Percentiles rank a stretch among this genome's conserved stretches.
These are phyloP conservation scores for Cromileptes altivelis DNA, from an alignment of 2,113 vertebrate genomes.

Conservation along the genomic window DNA sequence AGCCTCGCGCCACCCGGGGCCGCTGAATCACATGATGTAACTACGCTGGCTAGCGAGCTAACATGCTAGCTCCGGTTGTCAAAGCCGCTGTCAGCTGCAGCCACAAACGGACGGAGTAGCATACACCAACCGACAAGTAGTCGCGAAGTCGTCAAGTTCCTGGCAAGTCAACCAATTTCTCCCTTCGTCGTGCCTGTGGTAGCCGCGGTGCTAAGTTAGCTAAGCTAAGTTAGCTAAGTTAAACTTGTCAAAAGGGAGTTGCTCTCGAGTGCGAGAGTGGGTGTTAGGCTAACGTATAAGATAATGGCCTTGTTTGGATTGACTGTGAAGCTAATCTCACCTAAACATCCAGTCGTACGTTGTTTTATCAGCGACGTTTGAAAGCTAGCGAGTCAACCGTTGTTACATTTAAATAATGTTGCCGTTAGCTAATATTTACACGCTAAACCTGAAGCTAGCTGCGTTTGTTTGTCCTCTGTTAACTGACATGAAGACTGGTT, in stretches of 20 bases:
- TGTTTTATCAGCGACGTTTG: rapidly evolving
- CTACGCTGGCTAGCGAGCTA: slow-evolving; percentile 53
- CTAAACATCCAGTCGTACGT: neutral
- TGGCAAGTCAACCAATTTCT: slow-evolving; percentile 37
- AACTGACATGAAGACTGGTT: neutral
- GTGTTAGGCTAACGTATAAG: slow-evolving; percentile 51
- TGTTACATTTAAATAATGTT: neutral
- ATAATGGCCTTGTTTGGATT: slow-evolving; percentile 56
- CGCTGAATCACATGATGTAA: slow-evolving; percentile 69
- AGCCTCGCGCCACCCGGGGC: slow-evolving; percentile 14
- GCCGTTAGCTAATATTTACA: neutral
- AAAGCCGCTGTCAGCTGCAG: slow-evolving; percentile 48
- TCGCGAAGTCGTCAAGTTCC: neutral
- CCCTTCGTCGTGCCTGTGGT: neutral
- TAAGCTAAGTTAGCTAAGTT: slow-evolving; percentile 13
- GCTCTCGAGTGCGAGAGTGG: slow-evolving; percentile 36
- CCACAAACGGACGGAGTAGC: slow-evolving; percentile 9
- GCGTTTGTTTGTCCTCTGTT: neutral
- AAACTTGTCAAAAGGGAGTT: slow-evolving; percentile 63
- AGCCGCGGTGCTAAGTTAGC: neutral
- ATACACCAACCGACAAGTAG: neutral
- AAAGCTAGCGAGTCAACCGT: neutral
- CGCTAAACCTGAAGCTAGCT: neutral
- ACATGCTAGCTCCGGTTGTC: slow-evolving; percentile 64
- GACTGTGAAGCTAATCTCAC: slow-evolving; percentile 45